These are phyloP conservation scores for Brachionus manjavacas DNA, from an alignment of 1,140 invertebrate genomes.

Conservation along the genomic window DNA sequence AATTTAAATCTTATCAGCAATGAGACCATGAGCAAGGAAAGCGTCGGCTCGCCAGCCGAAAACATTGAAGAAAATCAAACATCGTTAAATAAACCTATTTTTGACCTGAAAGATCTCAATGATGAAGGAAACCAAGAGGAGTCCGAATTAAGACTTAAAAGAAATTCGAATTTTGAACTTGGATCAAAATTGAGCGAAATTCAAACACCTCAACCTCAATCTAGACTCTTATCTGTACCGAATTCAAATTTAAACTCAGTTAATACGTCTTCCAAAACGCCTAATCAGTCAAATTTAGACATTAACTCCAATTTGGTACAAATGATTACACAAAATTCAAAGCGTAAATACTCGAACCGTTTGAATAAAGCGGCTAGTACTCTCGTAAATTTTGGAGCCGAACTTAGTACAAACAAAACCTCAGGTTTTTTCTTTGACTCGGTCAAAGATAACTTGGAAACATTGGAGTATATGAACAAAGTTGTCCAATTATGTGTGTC, in stretches of 20 bases:
- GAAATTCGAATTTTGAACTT: neutral
- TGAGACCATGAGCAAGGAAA: neutral
- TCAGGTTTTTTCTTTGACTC: constrained; percentile 7
- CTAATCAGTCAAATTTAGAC: neutral
- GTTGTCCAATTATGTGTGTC: constrained; percentile 25
- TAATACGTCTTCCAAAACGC: neutral
- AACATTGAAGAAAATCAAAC: neutral
- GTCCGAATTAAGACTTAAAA: neutral
- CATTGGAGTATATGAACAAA: constrained; percentile 14
- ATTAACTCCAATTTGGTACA: neutral
- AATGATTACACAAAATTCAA: constrained; percentile 10
- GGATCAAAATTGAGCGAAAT: neutral
- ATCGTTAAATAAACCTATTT: neutral
- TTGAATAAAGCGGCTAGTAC: constrained; percentile 21
- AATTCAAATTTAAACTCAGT: neutral
- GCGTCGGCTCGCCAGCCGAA: neutral
- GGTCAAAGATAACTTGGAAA: neutral
- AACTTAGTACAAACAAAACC: neutral
- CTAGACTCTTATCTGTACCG: neutral
- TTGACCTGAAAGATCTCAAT: neutral
- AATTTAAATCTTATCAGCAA: neutral
- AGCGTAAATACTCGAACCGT: constrained; percentile 17
- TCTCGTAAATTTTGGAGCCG: constrained; percentile 3
- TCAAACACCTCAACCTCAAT: neutral
- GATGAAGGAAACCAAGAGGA: neutral